Percentiles rank a stretch among this genome's conserved stretches.
These are phyloP conservation scores for Entomyzon cyanotis DNA, from an alignment of 2,113 vertebrate genomes.

Conservation along the genomic window DNA sequence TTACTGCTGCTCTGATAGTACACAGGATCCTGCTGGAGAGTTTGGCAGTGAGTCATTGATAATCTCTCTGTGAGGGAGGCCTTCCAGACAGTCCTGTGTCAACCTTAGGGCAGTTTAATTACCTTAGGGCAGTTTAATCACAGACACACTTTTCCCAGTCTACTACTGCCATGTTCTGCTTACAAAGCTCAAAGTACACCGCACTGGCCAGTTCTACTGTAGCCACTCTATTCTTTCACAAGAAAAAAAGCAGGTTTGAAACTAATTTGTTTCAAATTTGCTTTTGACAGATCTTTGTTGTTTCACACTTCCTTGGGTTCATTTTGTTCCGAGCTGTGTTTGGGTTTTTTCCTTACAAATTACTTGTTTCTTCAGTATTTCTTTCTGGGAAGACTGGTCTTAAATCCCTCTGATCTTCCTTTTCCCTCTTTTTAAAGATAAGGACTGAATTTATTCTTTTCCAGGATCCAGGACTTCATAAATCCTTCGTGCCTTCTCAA, in stretches of 20 bases:
- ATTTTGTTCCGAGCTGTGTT: background rate
- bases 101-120: background rate
- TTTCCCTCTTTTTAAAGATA: background rate
- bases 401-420: background rate
- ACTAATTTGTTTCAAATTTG: background rate
- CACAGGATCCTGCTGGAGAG: background rate
- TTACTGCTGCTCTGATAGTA: background rate
- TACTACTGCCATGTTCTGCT: background rate
- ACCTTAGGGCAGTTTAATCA: background rate
- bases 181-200: background rate
- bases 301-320: background rate
- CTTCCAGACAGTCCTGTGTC: background rate
- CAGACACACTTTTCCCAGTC: background rate
- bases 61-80: background rate
- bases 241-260: background rate
- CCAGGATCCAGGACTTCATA: background rate
- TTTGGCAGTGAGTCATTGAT: background rate
- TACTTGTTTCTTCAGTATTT: background rate
- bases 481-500: background rate
- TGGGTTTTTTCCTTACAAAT: background rate
- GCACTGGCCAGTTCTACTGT: rapidly evolving
- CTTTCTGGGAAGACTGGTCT: background rate
- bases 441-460: background rate
- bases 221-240: background rate
- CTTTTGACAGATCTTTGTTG: background rate